Base-by-base conservation (phyloP, 2,888 invertebrate species). In the Trachelus iudaicus region DNA sequence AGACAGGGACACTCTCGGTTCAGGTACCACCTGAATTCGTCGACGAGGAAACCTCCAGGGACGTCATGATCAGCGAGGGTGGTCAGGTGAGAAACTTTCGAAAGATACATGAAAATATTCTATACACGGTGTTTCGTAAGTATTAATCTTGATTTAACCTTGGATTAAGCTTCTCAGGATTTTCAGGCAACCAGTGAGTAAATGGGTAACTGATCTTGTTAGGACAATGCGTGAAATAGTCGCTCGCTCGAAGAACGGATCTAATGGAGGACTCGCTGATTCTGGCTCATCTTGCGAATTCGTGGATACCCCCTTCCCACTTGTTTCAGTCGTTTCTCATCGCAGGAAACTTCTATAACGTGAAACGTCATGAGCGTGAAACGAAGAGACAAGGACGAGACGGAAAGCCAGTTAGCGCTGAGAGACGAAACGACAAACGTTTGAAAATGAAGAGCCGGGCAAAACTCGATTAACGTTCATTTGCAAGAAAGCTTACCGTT, bases 11-110 rank as follows among this genome's bases (percentile, higher is more conserved):
- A 90, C 93, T 98, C 85, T 96, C 97, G 84, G 97, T 98, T 76
- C 96, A 97, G 35, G 95, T 98, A 83, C 97, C 98, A 56, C 98
- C 98, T n/a, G 97, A 98, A 91, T 97, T 98, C 87, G 94, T 97
- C 81, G 90, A 95, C 31, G 96, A 96, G 88, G 97, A 97, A 89
- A 97, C 97, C 35, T 97, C 97, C n/a, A 96, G 97, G 0, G 98
- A 98, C 90, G 94, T 97, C 23, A 96, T 96, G 94, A 96, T 97
- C 40, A 95, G 95, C 35, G 98, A 98, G 93, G 97, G 97, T 77
- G 96, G 96, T 69, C 89, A 90, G 86, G 91, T 90, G 84, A 86
- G 84, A 23, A 23, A 4, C 40, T 23, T 15, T 56, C 9, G 9
- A 23, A 0, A 6, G 56, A 23, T 9, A 23, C 56, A 23, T 23